Evolutionary conservation across 2,113 vertebrate genomes (phyloP).

Genomic region (Neomonachus schauinslandi): DNA sequence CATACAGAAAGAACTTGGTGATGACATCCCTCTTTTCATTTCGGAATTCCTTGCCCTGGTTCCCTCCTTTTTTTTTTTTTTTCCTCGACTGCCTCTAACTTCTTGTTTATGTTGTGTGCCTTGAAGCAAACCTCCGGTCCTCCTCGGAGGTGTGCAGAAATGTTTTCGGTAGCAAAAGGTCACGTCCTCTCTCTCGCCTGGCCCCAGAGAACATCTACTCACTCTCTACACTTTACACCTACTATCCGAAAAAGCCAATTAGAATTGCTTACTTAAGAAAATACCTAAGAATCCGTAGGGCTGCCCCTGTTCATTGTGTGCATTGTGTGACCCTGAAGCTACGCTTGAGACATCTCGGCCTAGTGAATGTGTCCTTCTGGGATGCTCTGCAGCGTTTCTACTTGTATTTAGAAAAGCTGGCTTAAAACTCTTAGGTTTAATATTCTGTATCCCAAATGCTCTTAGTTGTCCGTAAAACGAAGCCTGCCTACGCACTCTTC

Average conservation of each 20-base stretch:
- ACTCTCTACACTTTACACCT: background rate
- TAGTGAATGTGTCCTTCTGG: background rate
- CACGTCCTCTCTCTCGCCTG: background rate
- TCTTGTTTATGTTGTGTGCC: background rate
- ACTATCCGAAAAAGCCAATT: background rate
- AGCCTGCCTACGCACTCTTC: constrained; percentile 63
- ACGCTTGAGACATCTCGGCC: background rate
- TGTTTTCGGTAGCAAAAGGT: background rate
- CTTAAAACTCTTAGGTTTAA: constrained; percentile 1
- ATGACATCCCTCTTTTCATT: background rate
- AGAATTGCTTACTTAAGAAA: constrained; percentile 26
- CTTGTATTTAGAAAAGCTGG: background rate
- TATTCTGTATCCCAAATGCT: constrained; percentile 40
- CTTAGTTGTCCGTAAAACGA: constrained; percentile 60
- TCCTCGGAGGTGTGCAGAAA: background rate
- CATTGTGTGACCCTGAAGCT: background rate
- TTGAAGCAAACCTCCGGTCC: background rate
- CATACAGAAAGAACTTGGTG: background rate
- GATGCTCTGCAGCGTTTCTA: background rate
- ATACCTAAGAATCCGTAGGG: background rate
- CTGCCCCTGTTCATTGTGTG: background rate
- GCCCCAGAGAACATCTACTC: background rate
- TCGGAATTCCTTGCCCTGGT: background rate
- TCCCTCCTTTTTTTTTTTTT: background rate
- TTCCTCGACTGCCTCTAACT: background rate